phyloP scores from a whole-genome alignment of 2,888 invertebrate species.

The Ophion slaviceki region DNA sequence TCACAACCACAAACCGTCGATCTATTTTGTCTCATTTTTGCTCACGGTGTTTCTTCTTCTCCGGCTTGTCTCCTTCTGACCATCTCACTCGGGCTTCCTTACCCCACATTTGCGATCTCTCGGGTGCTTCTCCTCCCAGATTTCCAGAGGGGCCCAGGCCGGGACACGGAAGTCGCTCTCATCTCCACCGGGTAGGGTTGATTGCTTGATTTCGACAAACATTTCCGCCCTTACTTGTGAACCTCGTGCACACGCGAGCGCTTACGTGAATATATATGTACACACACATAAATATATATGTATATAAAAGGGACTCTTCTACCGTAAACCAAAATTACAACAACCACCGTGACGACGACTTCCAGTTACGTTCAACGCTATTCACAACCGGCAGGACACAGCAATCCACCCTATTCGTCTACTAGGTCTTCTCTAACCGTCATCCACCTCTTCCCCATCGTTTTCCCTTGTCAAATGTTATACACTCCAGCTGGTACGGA shows the following conservation, averaged over 20 bases:
- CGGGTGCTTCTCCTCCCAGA: slow-evolving; percentile 29
- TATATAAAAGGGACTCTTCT: slow-evolving; percentile 19
- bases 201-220: slow-evolving; percentile 81
- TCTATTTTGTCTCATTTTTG: slow-evolving; percentile 51
- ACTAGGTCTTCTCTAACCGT: slow-evolving; percentile 64
- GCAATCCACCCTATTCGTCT: slow-evolving; percentile 37
- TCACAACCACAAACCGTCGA: slow-evolving; percentile 51
- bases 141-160: slow-evolving; percentile 27
- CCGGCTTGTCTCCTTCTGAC: slow-evolving; percentile 35
- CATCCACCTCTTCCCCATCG: slow-evolving; percentile 51
- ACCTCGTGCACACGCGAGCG: slow-evolving; percentile 26
- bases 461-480: slow-evolving; percentile 57
- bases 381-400: slow-evolving; percentile 47
- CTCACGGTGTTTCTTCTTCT: slow-evolving; percentile 9
- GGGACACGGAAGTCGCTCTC: slow-evolving; percentile 59
- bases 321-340: slow-evolving; percentile 36
- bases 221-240: slow-evolving; percentile 69
- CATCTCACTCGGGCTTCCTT: slow-evolving; percentile 28
- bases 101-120: slow-evolving; percentile 20
- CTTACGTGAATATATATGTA: slow-evolving; percentile 1
- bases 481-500: slow-evolving; percentile 61
- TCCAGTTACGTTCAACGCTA: slow-evolving; percentile 47
- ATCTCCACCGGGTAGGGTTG: slow-evolving; percentile 72
- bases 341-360: slow-evolving; percentile 27
- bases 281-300: slow-evolving; percentile 8